phyloP scores from a whole-genome alignment of 2,888 invertebrate species.

The Maniola hyperantus region DNA sequence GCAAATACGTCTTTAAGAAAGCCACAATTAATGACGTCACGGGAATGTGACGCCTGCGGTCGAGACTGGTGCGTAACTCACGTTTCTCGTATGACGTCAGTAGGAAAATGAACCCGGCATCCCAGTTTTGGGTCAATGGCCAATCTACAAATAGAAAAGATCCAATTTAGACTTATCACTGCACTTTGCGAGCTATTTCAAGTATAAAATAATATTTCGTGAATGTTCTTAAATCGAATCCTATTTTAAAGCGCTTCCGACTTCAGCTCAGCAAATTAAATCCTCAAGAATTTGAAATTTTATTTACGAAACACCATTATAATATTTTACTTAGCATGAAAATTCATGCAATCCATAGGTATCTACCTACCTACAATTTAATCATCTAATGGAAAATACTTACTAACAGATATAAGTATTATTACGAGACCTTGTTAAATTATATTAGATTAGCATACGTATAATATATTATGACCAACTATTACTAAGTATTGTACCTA shows the following conservation, averaged over 20 bases:
- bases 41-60: conserved; percentile 50
- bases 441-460: background rate
- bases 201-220: conserved; percentile 34
- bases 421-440: too few relatives aligned
- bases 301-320: conserved; percentile 18
- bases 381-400: conserved; percentile 8
- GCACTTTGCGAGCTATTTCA: conserved; percentile 31
- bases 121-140: conserved; percentile 81
- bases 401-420: background rate
- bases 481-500: background rate
- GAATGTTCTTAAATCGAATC: conserved; percentile 23
- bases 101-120: conserved; percentile 79
- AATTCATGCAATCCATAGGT: conserved; percentile 28
- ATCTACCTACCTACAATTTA: background rate
- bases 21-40: conserved; percentile 56
- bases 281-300: conserved; percentile 3
- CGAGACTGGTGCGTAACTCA: conserved; percentile 65
- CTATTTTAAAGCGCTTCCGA: conserved; percentile 21
- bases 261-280: background rate
- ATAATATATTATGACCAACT: background rate
- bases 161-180: conserved; percentile 42
- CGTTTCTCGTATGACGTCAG: conserved; percentile 79
- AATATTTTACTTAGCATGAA: conserved; percentile 16
- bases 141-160: conserved; percentile 81
- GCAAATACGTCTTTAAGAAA: conserved; percentile 43